Evolutionary conservation across 2,797 vertebrate genomes (phyloP), one percentile per base, ranked within the genome.

Genomic region (Chloroceryle amazona): DNA sequence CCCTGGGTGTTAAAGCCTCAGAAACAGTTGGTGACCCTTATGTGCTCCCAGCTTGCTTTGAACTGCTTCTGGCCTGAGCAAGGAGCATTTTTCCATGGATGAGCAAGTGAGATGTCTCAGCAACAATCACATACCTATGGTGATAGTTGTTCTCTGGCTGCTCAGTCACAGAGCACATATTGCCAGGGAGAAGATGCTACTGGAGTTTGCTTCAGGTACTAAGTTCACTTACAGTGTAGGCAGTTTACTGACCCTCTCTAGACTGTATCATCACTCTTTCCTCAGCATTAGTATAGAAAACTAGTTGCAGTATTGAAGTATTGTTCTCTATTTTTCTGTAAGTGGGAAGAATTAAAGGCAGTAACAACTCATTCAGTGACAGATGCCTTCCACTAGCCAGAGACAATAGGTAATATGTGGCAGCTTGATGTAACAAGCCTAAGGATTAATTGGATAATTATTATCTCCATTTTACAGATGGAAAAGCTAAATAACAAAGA

Each of bases 401-500:
- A 63, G 26, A 63, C 29, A 72, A 62, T 2, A 74, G 46, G 22
- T 81, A 78, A 33, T 51, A 52, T 0, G 1, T 62, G 62, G 3
- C 39, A 44, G 65, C 49, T 75, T 51, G 5, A 71, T 71, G 8
- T n/a, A 63, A 13, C 3, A 13, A 62, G 44, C 14, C 54, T 29
- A 54, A 57, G 21, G 57, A 76, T 73, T 74, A 85, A 60, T 16
- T 78, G 18, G 9, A n/a, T 78, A 71, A 93, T 60, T 63, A 61
- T 73, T 89, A 61, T 70, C 66, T 76, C 39, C 8, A 39, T 83
- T 95, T 91, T 92, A 81, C 23, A 81, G 74, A 31, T 39, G 23
- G 19, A 89, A 94, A 71, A 83, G 81, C 46, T 63, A 74, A 90
- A 75, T 86, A 94, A 54, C 29, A 75, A 51, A 79, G 84, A 76